These are phyloP conservation scores for Drosophila burlai DNA, from an alignment of 1,140 invertebrate genomes.

Conservation along the genomic window DNA sequence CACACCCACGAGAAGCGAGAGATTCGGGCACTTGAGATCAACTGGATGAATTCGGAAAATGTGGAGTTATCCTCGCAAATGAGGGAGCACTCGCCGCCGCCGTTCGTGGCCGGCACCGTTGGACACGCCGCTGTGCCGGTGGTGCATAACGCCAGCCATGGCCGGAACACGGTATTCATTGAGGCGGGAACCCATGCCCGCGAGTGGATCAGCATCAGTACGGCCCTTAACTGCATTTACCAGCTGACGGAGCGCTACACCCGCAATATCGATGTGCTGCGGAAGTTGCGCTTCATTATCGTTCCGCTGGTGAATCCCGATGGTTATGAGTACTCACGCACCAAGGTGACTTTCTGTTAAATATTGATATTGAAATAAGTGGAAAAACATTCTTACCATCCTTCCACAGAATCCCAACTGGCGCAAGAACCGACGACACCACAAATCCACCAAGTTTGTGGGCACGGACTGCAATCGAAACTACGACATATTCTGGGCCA, in stretches of 20 bases:
- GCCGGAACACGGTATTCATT: conserved; percentile 85
- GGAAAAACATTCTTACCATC: not conserved
- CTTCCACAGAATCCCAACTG: conserved; percentile 85
- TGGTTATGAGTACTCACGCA: conserved; percentile 84
- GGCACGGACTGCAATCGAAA: conserved; percentile 90
- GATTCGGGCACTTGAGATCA: conserved; percentile 86
- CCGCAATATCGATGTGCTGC: conserved; percentile 84
- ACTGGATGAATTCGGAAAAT: conserved; percentile 77
- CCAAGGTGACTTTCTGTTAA: conserved; percentile 26
- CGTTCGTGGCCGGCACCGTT: not conserved
- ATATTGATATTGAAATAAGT: not conserved
- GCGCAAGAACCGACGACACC: conserved; percentile 86
- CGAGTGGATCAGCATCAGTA: conserved; percentile 89
- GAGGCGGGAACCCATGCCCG: conserved; percentile 88
- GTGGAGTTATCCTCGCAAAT: conserved; percentile 36
- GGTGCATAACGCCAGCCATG: conserved; percentile 29
- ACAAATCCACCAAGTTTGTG: conserved; percentile 85
- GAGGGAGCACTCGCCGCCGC: conserved; percentile 42
- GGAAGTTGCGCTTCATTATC: conserved; percentile 88
- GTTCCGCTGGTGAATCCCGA: conserved; percentile 88
- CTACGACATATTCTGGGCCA: conserved; percentile 89
- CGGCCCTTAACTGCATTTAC: conserved; percentile 88
- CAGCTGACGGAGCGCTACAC: conserved; percentile 86
- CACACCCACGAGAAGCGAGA: conserved; percentile 86
- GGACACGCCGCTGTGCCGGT: conserved; percentile 28